These are phyloP conservation scores for Alfaro cultratus DNA, from an alignment of 2,797 vertebrate species.

Conservation along the genomic window DNA sequence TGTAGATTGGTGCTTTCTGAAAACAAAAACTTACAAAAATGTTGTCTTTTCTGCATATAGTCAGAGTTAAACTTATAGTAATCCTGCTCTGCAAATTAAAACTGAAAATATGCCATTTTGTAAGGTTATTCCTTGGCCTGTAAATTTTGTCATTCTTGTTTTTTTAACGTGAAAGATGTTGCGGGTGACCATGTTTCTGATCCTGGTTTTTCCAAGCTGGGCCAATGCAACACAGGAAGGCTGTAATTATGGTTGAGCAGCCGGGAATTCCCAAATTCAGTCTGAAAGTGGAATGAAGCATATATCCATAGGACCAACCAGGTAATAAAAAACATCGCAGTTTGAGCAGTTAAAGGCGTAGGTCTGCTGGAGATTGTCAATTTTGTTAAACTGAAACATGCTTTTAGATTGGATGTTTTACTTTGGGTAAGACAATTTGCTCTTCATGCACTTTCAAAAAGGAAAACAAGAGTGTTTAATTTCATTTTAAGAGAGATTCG, in stretches of 20 bases:
- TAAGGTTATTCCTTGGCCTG: background rate
- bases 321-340: background rate
- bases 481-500: background rate
- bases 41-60: background rate
- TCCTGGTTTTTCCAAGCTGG: conserved; percentile 47
- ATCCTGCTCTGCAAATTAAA: background rate
- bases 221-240: conserved; percentile 43
- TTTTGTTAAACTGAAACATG: background rate
- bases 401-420: background rate
- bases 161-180: conserved; percentile 18
- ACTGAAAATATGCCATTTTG: background rate
- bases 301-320: conserved; percentile 3
- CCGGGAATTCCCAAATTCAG: conserved; percentile 63
- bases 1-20: background rate
- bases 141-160: background rate
- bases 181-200: conserved; percentile 41
- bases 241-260: conserved; percentile 63
- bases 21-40: background rate
- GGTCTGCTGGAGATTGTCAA: background rate
- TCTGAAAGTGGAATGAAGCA: conserved; percentile 18
- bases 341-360: background rate
- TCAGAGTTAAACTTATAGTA: background rate
- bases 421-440: background rate
- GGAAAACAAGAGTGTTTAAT: background rate
- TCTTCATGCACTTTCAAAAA: background rate